phyloP scores from a whole-genome alignment of 92 coral and sea anemone genomes.

The Scolanthus callimorphus region DNA sequence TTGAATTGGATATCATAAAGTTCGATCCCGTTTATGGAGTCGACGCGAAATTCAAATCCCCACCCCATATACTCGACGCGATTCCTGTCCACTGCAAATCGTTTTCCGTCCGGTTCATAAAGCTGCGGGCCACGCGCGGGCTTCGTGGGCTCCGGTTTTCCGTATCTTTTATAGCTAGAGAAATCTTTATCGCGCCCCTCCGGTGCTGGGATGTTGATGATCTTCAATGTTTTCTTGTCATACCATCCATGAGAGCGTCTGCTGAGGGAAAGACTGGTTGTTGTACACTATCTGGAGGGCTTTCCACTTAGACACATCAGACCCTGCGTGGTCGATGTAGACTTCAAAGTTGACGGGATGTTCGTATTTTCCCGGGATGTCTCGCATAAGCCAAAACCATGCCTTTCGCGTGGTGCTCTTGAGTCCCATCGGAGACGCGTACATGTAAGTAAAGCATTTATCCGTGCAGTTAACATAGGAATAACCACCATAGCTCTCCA shows the following conservation, averaged over 20 bases:
- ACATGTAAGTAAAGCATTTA: constrained; percentile 42
- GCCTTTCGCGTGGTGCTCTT: constrained; percentile 31
- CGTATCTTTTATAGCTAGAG: constrained; percentile 56
- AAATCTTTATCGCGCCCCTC: constrained; percentile 20
- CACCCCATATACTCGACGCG: constrained; percentile 95
- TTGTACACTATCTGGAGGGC: constrained; percentile 38
- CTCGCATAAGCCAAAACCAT: constrained; percentile 51
- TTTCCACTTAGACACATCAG: constrained; percentile 51
- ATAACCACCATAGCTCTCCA: constrained; percentile 65
- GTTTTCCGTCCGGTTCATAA: constrained; percentile 86
- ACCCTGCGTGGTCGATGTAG: constrained; percentile 39
- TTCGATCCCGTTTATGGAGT: constrained; percentile 71
- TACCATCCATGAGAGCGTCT: constrained; percentile 45
- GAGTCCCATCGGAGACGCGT: constrained; percentile 35
- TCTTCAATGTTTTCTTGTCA: constrained; percentile 19
- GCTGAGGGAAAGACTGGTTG: constrained; percentile 40
- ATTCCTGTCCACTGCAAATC: constrained; percentile 67
- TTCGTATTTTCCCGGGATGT: constrained; percentile 30
- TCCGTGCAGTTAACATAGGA: constrained; percentile 37
- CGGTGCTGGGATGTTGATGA: constrained; percentile 33
- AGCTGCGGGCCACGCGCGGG: constrained; percentile 72
- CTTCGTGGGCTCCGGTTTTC: constrained; percentile 52
- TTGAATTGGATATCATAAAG: constrained; percentile 71
- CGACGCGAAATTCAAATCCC: constrained; percentile 84
- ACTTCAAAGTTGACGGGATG: constrained; percentile 50